These are phyloP conservation scores for Amphipyra tragopoginis DNA, from an alignment of 2,888 invertebrate genomes.

Conservation along the genomic window DNA sequence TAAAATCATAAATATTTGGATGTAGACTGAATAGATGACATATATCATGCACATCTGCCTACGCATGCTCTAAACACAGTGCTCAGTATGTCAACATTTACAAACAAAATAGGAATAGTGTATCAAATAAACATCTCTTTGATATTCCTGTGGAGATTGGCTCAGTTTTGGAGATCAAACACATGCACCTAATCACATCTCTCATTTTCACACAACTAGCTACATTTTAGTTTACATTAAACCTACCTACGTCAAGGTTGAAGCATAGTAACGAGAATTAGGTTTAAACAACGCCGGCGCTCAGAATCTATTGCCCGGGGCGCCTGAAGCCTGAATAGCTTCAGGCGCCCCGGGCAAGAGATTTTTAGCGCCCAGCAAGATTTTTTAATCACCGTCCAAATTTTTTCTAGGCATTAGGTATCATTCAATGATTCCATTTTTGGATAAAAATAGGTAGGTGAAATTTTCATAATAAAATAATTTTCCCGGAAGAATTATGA, in stretches of 20 bases:
- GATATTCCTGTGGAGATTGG: slow-evolving; percentile 24
- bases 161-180: slow-evolving; percentile 39
- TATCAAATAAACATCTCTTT: slow-evolving; percentile 33
- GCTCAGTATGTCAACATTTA: slow-evolving; percentile 31
- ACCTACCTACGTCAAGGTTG: slow-evolving; percentile 11
- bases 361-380: no score
- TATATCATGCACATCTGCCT: slow-evolving; percentile 7
- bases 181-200: slow-evolving; percentile 21
- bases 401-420: no score
- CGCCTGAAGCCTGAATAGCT: no score
- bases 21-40: slow-evolving; percentile 1
- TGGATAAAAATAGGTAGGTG: no score
- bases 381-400: no score
- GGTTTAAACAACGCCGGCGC: no score
- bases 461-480: no score
- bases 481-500: no score
- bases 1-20: slow-evolving; percentile 28
- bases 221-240: slow-evolving; percentile 14
- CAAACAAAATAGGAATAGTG: slow-evolving; percentile 28
- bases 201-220: slow-evolving; percentile 7
- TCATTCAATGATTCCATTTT: no score
- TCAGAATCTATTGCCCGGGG: no score
- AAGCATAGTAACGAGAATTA: not conserved
- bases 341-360: no score
- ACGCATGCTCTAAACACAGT: slow-evolving; percentile 15